Evolutionary conservation across 2,888 invertebrate species (phyloP).

Genomic region (Urechis unicinctus): DNA sequence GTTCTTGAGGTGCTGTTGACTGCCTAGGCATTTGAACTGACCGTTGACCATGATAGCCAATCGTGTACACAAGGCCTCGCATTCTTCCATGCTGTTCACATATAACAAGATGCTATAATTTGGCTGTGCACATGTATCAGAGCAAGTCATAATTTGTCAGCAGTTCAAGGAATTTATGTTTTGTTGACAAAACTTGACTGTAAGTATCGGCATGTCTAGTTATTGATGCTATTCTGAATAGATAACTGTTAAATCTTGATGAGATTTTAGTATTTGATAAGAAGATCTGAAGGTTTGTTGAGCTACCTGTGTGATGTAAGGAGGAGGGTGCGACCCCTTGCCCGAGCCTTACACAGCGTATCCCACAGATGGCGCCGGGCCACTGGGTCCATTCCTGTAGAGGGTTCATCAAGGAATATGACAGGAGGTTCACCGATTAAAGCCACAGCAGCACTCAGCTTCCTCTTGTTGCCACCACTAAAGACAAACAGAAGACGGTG

Average conservation of each 20-base stretch:
- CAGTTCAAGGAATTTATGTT: no score
- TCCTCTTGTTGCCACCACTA: slow-evolving; percentile 38
- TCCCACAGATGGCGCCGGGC: slow-evolving; percentile 74
- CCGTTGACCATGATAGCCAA: slow-evolving; percentile 71
- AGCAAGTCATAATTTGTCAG: no score
- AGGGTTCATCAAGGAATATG: slow-evolving; percentile 30
- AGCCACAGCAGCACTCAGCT: slow-evolving; percentile 31
- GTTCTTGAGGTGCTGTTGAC: slow-evolving; percentile 65
- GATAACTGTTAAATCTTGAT: no score
- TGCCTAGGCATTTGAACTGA: slow-evolving; percentile 65
- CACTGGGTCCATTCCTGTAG: slow-evolving; percentile 68
- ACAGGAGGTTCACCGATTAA: slow-evolving; percentile 27
- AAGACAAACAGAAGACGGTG: not conserved
- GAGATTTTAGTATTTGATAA: not conserved
- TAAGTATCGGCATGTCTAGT: no score
- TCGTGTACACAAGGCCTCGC: slow-evolving; percentile 70
- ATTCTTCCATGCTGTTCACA: slow-evolving; percentile 79
- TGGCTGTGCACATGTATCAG: no score
- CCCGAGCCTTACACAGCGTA: slow-evolving; percentile 63
- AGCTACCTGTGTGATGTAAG: slow-evolving; percentile 61
- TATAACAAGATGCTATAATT: no score
- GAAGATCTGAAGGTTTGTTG: not conserved
- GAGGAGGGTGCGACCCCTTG: slow-evolving; percentile 67
- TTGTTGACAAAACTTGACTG: no score
- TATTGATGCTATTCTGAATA: no score